Base-by-base conservation (phyloP, 2,113 vertebrate species). In the Colinus virginianus region DNA sequence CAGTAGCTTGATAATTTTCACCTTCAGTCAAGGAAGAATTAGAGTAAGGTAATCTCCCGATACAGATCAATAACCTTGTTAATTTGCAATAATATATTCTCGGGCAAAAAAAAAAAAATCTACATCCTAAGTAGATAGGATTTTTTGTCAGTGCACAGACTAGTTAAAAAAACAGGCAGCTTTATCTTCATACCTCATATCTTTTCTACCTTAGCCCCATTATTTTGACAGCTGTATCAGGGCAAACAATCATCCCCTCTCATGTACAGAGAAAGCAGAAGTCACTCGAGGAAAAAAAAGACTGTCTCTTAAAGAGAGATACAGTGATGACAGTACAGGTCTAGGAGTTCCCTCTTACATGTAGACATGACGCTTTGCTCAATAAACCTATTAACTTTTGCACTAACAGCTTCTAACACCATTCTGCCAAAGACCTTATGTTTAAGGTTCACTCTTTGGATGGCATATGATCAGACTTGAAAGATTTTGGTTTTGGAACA, bases 251-350 rank as follows among this genome's bases (percentile, higher is more conserved):
- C 63, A 45, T n/a, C 30, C 14, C 13, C 20, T 45, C 19, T 45
- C 42, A n/a, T 21, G 43, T 45, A 45, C 32, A 22, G 86, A 70
- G 45, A 40, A 84, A 90, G 75, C 6, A 26, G 75, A 88, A 66
- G 68, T 93, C 86, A 58, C 83, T 95, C 63, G 74, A 49, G 32
- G 32, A 82, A 90, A 94, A 70, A 70, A 84, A 94, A 92, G 66
- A 84, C 81, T 84, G 88, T 84, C 68, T 77, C 86, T 74, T 58
- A 71, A 38, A 83, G 85, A 92, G 80, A 55, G 18, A 74, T 32
- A 30, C 40, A 59, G 71, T 59, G 53, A 21, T 45, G 26, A 62
- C 25, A 77, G 17, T 22, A 23, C 20, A 78, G 46, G 45, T 38
- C 28, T n/a, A 23, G 34, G 32, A 17, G 46, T 63, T 32, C 11